Conservation (phyloP, 2,888 invertebrate species). For the Heterodera filipjevi region DNA sequence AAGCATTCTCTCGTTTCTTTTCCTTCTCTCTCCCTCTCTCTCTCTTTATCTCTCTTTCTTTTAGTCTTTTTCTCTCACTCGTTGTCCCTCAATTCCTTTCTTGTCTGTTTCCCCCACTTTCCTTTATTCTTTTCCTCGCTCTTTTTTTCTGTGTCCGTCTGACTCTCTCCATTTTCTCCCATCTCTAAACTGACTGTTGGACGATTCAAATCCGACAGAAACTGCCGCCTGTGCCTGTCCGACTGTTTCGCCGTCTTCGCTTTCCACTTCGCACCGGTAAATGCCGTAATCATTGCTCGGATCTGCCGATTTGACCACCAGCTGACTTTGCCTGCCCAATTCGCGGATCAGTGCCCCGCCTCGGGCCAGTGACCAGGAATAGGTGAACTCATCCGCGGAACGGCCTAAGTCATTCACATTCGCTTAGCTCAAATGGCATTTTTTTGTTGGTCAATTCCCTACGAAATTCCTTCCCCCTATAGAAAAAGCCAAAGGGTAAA, state of each 20-base stretch:
- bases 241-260: conserved; percentile 58
- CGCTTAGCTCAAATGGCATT: neutral
- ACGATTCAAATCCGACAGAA: conserved; percentile 54
- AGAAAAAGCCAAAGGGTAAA: neutral
- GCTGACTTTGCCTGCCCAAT: conserved; percentile 54
- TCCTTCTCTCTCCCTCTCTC: neutral
- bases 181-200: conserved; percentile 42
- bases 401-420: conserved; percentile 37
- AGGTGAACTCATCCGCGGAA: conserved; percentile 43
- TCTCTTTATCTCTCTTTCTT: neutral
- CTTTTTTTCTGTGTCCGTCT: neutral
- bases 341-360: conserved; percentile 60
- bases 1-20: neutral
- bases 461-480: neutral
- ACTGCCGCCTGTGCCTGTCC: conserved; percentile 63
- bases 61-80: neutral
- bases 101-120: neutral
- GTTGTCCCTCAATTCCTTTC: neutral
- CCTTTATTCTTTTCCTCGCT: neutral
- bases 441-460: neutral
- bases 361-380: conserved; percentile 62
- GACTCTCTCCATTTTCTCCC: neutral
- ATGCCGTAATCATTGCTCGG: conserved; percentile 63
- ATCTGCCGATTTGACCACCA: conserved; percentile 56
- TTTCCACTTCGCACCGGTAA: conserved; percentile 63